These are phyloP conservation scores for Seladonia tumulorum DNA, from an alignment of 2,888 invertebrate genomes.

Conservation along the genomic window DNA sequence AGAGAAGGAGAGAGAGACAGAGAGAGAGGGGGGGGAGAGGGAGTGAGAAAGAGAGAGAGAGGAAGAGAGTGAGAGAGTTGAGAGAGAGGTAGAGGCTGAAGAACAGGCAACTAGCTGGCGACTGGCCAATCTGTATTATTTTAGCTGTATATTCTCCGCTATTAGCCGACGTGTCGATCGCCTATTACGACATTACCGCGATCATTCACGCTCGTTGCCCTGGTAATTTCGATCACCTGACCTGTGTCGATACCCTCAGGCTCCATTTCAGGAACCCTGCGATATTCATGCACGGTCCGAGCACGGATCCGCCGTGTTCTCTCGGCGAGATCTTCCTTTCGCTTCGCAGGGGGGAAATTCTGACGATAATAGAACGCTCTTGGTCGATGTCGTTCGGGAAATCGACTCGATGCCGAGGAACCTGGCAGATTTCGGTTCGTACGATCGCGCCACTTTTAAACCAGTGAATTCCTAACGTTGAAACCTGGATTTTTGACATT, in stretches of 20 bases:
- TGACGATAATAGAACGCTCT: not conserved
- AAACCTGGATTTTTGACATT: no score
- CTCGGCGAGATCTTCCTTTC: not conserved
- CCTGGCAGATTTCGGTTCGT: no score
- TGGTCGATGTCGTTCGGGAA: not conserved
- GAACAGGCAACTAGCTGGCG: conserved; percentile 30
- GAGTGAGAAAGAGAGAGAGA: no score
- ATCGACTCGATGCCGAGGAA: not conserved
- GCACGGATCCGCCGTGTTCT: not conserved
- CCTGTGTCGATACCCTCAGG: conserved; percentile 10
- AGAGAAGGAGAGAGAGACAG: no score
- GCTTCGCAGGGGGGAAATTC: not conserved
- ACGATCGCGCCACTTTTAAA: no score
- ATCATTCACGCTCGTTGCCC: conserved; percentile 37
- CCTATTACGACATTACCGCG: conserved; percentile 50
- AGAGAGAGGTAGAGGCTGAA: not conserved
- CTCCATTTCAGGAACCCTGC: not conserved
- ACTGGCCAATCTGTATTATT: conserved; percentile 53
- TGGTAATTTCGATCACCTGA: conserved; percentile 23
- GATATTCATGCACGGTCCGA: not conserved
- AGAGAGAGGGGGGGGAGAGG: no score
- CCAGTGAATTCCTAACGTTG: no score
- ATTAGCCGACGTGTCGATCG: conserved; percentile 45
- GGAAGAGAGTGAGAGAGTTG: not conserved
- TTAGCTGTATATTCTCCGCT: conserved; percentile 47